These are phyloP conservation scores for Nothocercus nigrocapillus DNA, from an alignment of 2,113 vertebrate genomes.

Conservation along the genomic window DNA sequence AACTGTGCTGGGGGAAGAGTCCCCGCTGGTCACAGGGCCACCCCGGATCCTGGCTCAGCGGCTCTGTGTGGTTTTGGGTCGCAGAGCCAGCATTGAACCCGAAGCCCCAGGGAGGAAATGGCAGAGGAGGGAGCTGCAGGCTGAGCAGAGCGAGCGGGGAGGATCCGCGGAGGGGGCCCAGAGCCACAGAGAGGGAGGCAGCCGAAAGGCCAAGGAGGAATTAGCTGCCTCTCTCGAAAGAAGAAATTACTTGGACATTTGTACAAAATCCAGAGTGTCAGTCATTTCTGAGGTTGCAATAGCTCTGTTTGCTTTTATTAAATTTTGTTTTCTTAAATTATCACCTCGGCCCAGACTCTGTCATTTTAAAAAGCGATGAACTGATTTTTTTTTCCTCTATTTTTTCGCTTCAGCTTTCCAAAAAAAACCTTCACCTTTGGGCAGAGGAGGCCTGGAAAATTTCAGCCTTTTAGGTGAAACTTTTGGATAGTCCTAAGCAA, in stretches of 20 bases:
- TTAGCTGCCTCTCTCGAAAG: background rate
- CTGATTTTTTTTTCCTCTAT: background rate
- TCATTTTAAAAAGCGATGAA: background rate
- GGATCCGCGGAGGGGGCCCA: background rate
- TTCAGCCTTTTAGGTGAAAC: slow-evolving; percentile 60
- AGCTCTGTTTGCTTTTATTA: background rate
- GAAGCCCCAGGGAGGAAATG: background rate
- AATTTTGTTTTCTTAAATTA: slow-evolving; percentile 24
- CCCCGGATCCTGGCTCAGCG: fast-evolving
- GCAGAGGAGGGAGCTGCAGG: background rate
- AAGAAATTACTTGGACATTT: background rate
- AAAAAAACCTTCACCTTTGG: slow-evolving; percentile 1
- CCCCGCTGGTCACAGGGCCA: background rate
- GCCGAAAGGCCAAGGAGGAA: background rate
- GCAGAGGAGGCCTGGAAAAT: slow-evolving; percentile 58
- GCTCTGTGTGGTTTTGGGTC: background rate
- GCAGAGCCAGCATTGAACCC: background rate
- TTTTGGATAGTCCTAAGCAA: slow-evolving; percentile 44
- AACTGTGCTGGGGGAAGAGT: background rate
- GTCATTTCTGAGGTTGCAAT: background rate
- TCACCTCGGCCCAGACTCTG: background rate
- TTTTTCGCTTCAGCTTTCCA: background rate
- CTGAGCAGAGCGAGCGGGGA: background rate
- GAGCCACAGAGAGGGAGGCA: background rate
- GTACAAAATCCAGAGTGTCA: background rate